Conservation (phyloP, 1,140 invertebrate genomes). For the Theocolax elegans region DNA sequence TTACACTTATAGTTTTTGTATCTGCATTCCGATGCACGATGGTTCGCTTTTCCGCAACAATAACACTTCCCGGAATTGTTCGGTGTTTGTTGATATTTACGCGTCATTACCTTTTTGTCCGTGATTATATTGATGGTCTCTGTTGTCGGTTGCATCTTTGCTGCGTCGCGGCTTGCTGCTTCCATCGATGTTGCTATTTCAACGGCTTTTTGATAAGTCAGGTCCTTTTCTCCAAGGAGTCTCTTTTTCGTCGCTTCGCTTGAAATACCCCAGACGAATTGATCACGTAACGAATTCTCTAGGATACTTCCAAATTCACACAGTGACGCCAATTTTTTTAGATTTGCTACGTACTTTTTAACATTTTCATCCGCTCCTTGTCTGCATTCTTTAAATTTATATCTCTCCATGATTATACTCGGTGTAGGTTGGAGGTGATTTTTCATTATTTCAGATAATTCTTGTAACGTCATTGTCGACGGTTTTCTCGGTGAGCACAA, state of each 20-base stretch:
- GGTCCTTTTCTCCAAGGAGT: conserved; percentile 13
- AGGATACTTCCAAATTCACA: conserved; percentile 28
- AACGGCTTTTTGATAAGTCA: background rate
- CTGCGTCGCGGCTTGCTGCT: background rate
- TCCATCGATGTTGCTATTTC: background rate
- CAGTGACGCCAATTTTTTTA: conserved; percentile 29
- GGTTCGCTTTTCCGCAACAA: conserved; percentile 10
- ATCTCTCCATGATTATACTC: conserved; percentile 19
- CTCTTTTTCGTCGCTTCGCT: conserved; percentile 6
- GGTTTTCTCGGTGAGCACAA: conserved; percentile 38
- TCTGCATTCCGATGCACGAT: background rate
- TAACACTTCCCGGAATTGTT: background rate
- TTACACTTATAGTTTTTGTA: conserved; percentile 5
- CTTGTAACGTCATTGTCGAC: background rate
- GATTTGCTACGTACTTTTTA: conserved; percentile 21
- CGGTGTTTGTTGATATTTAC: background rate
- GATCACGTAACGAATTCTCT: conserved; percentile 24
- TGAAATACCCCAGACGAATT: conserved; percentile 30
- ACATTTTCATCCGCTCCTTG: conserved; percentile 32
- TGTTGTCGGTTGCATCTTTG: background rate
- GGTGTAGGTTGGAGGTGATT: conserved; percentile 32
- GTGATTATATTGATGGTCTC: background rate
- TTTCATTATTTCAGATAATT: conserved; percentile 29
- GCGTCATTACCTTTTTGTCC: background rate
- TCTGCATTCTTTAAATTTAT: conserved; percentile 16